Conservation (phyloP, 2,113 vertebrate species). For the Dipodomys spectabilis region DNA sequence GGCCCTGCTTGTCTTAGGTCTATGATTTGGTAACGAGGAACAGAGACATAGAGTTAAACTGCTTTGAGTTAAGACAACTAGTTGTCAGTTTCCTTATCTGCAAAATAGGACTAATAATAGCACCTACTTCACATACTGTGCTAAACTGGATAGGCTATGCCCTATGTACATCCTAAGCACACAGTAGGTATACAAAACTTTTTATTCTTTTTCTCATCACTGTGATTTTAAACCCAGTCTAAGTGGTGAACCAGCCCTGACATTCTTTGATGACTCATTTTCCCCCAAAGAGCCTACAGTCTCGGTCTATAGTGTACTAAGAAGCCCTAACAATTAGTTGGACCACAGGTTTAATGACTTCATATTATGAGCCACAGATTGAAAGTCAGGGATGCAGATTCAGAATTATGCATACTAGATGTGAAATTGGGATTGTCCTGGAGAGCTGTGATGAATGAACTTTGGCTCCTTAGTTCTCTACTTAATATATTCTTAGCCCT, state of each 20-base stretch:
- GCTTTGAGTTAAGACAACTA: too few relatives aligned
- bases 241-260: not conserved
- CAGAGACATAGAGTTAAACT: too few relatives aligned
- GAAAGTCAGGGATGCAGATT: constrained; percentile 1
- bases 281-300: not conserved
- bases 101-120: too few relatives aligned
- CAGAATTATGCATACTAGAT: constrained; percentile 16
- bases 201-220: not conserved
- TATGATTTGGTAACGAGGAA: too few relatives aligned
- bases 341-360: not conserved
- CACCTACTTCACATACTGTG: too few relatives aligned
- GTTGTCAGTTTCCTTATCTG: too few relatives aligned
- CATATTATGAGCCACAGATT: not conserved
- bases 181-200: too few relatives aligned
- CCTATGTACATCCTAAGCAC: too few relatives aligned
- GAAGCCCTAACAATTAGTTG: not conserved
- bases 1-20: too few relatives aligned
- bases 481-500: not conserved
- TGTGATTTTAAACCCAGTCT: constrained; percentile 8
- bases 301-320: not conserved
- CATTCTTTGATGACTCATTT: constrained; percentile 18
- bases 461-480: constrained; percentile 5
- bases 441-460: not conserved
- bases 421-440: not conserved
- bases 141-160: too few relatives aligned